Evolutionary conservation across 2,797 vertebrate species (phyloP).

Genomic region (Nasua narica): DNA sequence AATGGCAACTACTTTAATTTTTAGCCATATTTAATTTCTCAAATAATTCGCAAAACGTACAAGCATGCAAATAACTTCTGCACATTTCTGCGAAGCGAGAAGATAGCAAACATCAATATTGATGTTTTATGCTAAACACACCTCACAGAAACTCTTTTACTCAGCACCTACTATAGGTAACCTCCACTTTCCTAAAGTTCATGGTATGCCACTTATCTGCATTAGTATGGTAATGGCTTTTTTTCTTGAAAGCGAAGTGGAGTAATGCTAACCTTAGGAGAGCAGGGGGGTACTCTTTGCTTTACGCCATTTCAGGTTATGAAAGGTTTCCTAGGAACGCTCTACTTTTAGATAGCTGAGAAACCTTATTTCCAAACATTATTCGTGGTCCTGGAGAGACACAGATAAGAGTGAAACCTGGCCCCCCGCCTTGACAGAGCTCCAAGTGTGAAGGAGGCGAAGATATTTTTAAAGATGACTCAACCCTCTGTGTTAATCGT

Average conservation of each 20-base stretch:
- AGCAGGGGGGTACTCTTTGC: not conserved
- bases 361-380: not conserved
- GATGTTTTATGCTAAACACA: not conserved
- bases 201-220: not conserved
- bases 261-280: not conserved
- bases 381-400: not conserved
- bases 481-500: not conserved
- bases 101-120: not conserved
- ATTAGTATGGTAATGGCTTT: not conserved
- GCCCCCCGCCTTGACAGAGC: not conserved
- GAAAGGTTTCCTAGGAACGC: not conserved
- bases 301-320: not conserved
- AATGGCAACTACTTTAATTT: not conserved
- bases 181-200: not conserved
- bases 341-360: not conserved
- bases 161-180: not conserved
- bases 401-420: not conserved
- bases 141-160: not conserved
- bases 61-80: not conserved
- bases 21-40: not conserved
- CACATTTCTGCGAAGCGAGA: not conserved
- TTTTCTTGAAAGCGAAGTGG: not conserved
- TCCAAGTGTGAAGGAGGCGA: not conserved
- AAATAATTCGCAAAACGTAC: not conserved
- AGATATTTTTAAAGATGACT: not conserved